Evolutionary conservation across 2,113 vertebrate genomes (phyloP), one percentile per base, ranked within the genome.

Genomic region (Albula goreensis): DNA sequence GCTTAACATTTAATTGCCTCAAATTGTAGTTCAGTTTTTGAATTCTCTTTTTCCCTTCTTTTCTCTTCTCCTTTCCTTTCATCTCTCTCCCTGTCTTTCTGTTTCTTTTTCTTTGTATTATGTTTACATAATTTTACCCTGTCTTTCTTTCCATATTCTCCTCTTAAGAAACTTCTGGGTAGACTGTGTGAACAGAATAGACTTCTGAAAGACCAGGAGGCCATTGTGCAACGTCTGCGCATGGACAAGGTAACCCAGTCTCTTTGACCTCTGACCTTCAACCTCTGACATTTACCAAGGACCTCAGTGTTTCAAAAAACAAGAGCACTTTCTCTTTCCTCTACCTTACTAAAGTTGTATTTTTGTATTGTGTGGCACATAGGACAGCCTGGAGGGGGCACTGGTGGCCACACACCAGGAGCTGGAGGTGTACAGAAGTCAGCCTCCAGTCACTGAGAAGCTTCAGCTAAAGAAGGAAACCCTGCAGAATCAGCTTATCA

Each of bases 301-400:
- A 57, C 86, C 52, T 80, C 48, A 51, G 10, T 80, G 22, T 17
- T 13, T 79, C 0, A 79, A 49, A 81, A 50, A 48, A 50, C 49
- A 63, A 83, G 10, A n/a, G 31, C n/a, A 60, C 17, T 60, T 60
- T 60, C n/a, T 1, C 51, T 48, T 48, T n/a, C 12, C 41, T 48
- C 78, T 13, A 11, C 41, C 49, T 79, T 48, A 79, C 13, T 8
- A 1, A 5, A 31, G 48, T 11, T 22, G 11, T 22, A 0, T 0
- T 25, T 81, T 87, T 17, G 17, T 41, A 41, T 4, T 66, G 0
- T 6, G 0, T 80, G n/a, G 66, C 91, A 88, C 79, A 5, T 41
- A 99, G 98, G 98, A 99, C 85, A 97, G 94, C 88, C 94, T 99
- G 83, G 98, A 99, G 93, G 98, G 97, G 2, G 97, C 96, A n/a